Evolutionary conservation across 1,140 invertebrate species (phyloP).

Genomic region (Chironomus tepperi): DNA sequence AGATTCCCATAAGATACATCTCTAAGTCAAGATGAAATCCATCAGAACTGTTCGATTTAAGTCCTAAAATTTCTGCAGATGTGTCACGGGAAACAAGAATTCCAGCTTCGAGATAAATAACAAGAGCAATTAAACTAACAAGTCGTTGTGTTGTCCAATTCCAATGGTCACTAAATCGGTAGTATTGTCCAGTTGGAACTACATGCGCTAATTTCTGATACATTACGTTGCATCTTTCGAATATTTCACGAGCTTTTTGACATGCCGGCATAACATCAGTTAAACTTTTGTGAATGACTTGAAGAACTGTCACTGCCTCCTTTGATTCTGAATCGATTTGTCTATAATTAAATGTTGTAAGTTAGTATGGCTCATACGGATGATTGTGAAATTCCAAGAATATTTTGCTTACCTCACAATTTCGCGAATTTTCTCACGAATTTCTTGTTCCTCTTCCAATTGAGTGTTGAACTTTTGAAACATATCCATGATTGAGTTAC

Average conservation of each 20-base stretch:
- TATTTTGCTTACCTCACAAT: conserved; percentile 31
- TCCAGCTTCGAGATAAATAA: conserved; percentile 70
- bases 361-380: too few relatives aligned
- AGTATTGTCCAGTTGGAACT: conserved; percentile 60
- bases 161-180: conserved; percentile 70
- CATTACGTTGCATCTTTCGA: conserved; percentile 47
- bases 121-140: conserved; percentile 65
- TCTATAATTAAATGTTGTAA: too few relatives aligned
- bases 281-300: conserved; percentile 59
- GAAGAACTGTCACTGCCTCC: conserved; percentile 59
- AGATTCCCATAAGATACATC: conserved; percentile 77
- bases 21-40: conserved; percentile 86
- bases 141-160: conserved; percentile 69
- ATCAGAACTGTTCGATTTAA: conserved; percentile 47
- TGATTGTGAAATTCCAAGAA: not conserved
- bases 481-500: conserved; percentile 38
- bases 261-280: conserved; percentile 48
- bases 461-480: conserved; percentile 56
- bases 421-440: conserved; percentile 58
- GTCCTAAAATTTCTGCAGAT: conserved; percentile 68
- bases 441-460: conserved; percentile 53
- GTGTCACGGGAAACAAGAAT: conserved; percentile 61
- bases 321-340: conserved; percentile 59
- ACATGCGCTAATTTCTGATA: conserved; percentile 49
- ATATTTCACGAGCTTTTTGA: conserved; percentile 45